Conservation (phyloP, 1,140 invertebrate genomes). For the Lamellibrachia luymesi region DNA sequence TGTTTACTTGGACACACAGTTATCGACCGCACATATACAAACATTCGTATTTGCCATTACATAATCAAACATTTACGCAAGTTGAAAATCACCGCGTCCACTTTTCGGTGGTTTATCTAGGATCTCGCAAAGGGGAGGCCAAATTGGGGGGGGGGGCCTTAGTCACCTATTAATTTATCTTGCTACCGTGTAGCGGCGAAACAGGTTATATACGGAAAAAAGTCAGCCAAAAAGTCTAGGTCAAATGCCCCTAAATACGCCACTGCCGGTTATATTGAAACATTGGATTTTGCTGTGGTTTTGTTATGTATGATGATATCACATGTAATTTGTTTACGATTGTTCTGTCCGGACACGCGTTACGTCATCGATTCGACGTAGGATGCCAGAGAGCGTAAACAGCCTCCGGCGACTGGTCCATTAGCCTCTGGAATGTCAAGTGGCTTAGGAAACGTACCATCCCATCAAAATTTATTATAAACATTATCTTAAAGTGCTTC, state of each 20-base stretch:
- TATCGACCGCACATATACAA: neutral
- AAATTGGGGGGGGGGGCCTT: too few relatives aligned
- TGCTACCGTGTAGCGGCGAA: too few relatives aligned
- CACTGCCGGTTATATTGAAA: neutral
- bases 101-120: neutral
- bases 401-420: neutral
- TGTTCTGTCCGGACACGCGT: neutral
- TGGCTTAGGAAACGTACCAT: neutral
- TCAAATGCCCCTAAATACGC: too few relatives aligned
- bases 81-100: neutral
- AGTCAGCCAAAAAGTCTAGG: too few relatives aligned
- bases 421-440: neutral
- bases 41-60: neutral
- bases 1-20: neutral
- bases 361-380: neutral
- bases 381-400: neutral
- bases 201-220: too few relatives aligned
- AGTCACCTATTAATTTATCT: too few relatives aligned
- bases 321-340: neutral
- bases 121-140: neutral
- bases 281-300: neutral
- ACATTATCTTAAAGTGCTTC: neutral
- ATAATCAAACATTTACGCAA: neutral
- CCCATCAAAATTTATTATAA: constrained; percentile 6
- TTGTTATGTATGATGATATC: neutral